Base-by-base conservation (phyloP, 1,140 invertebrate genomes). In the Drosophila arizonae region DNA sequence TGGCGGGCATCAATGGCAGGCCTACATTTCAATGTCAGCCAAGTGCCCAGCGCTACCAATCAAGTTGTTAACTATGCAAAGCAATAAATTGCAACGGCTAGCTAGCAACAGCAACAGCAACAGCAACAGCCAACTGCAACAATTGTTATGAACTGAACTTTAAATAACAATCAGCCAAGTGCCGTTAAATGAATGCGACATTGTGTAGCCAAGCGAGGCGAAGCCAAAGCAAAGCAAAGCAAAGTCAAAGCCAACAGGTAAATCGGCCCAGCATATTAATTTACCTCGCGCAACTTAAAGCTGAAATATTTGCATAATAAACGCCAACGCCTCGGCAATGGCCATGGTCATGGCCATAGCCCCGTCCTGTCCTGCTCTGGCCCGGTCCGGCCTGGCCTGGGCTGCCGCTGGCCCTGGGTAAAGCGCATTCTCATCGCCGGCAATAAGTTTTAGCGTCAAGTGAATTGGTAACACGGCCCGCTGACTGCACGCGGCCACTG, bases 261-360 rank as follows among this genome's bases (percentile, higher is more conserved):
- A 57, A 10, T 58, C 52, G 39, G 68, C 58, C 54, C 24, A 69
- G 72, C 80, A 79, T 87, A 86, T 87, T 86, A 82, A 86, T 86
- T 86, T 86, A 72, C 76, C 72, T 65, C 63, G 63, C 67, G 71
- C 79, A 65, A 81, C 69, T 85, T 86, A 86, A 81, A 76, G 84
- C 84, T 86, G 72, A 86, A 87, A 87, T 88, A 86, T 86, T 86
- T 86, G 84, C 82, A 86, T 86, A 86, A 86, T 86, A 86, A 86
- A 86, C 82, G 82, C 84, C 84, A 86, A 86, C 82, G 84, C 82
- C 82, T 87, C 39, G 68, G 72, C 76, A 66, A 58, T 58, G 46
- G 72, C 51, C 60, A 58, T 58, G 46, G 72, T 43, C 60, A 58
- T 41, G 61, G 58, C 43, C 45, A 66, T 55, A 61, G 67, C 52